Conservation (phyloP, 1,140 invertebrate genomes). For the Drosophila carrolli region DNA sequence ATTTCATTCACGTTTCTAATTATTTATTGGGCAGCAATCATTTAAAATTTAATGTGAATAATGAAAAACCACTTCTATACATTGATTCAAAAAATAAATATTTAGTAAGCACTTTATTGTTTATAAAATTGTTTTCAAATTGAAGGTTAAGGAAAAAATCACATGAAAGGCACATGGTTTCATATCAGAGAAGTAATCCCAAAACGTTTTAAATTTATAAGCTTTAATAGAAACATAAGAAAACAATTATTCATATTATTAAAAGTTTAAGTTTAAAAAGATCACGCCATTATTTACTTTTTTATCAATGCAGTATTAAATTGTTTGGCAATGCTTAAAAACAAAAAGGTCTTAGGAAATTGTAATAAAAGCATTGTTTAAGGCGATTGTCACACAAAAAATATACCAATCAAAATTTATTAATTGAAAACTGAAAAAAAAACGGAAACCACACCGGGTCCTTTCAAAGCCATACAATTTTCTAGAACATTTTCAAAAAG, state of each 20-base stretch:
- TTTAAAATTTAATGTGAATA: neutral
- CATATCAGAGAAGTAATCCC: no score
- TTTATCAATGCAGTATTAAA: no score
- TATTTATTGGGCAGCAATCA: neutral
- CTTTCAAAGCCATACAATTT: constrained; percentile 7
- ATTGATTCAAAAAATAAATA: neutral
- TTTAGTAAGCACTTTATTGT: no score
- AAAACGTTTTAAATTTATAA: no score
- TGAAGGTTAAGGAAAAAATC: constrained; percentile 4
- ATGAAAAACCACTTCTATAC: constrained; percentile 2
- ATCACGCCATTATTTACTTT: no score
- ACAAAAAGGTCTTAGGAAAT: no score
- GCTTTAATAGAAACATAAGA: no score
- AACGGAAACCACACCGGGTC: neutral
- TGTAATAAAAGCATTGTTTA: no score
- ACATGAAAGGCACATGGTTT: neutral
- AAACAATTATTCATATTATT: no score
- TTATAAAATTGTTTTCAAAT: neutral
- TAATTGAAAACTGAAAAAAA: neutral
- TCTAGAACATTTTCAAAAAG: constrained; percentile 2
- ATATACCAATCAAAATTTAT: neutral
- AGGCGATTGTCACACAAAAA: neutral
- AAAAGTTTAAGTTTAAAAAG: no score
- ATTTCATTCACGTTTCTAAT: neutral
- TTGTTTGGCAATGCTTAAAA: no score